Evolutionary conservation across 2,113 vertebrate genomes (phyloP).

Genomic region (Megalops atlanticus): DNA sequence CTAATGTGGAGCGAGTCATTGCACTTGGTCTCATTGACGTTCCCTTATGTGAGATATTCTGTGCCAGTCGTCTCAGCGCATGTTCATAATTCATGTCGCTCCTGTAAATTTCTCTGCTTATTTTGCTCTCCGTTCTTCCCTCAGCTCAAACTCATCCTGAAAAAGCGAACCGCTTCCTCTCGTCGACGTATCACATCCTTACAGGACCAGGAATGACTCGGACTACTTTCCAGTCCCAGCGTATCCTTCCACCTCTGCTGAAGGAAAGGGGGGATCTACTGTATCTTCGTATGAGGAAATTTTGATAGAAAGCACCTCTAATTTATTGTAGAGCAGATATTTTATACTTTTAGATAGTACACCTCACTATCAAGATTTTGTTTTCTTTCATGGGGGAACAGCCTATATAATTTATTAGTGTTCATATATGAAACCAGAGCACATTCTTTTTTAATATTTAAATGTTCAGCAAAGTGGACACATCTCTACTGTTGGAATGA

Average conservation of each 20-base stretch:
- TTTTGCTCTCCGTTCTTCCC: conserved; percentile 5
- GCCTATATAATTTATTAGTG: background rate
- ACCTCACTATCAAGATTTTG: background rate
- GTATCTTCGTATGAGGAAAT: conserved; percentile 50
- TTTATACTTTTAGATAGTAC: background rate
- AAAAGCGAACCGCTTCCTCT: conserved; percentile 75
- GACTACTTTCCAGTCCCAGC: conserved; percentile 67
- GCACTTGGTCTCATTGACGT: background rate
- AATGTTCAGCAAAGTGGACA: background rate
- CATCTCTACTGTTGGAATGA: background rate
- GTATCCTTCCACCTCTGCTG: conserved; percentile 39
- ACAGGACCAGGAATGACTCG: conserved; percentile 73
- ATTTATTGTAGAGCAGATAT: conserved; percentile 31
- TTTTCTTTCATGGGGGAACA: conserved; percentile 22
- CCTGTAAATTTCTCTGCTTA: conserved; percentile 4
- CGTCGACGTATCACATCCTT: conserved; percentile 75
- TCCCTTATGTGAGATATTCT: background rate
- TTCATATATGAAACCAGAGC: conserved; percentile 7
- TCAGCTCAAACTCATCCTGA: conserved; percentile 84
- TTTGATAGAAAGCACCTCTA: conserved; percentile 25
- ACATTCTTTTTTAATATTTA: background rate
- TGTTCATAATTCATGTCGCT: background rate
- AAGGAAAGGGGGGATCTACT: conserved; percentile 50
- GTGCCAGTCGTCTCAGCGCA: background rate
- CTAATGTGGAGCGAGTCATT: background rate